Base-by-base conservation (phyloP, 2,797 vertebrate genomes). In the Sebastes flavidus region DNA sequence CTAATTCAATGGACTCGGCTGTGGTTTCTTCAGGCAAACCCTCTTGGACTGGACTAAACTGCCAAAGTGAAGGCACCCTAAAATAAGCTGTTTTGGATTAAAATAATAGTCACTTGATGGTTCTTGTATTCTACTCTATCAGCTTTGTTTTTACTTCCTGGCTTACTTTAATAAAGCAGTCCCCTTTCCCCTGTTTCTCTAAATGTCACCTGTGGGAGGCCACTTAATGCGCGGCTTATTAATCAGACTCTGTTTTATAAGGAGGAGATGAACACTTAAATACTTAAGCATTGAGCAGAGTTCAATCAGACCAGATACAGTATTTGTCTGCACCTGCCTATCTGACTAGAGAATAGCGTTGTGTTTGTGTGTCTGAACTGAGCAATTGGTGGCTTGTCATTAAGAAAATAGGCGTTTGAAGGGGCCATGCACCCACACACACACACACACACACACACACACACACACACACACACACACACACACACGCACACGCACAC, bases 181-280 rank as follows among this genome's bases (percentile, higher is more conserved):
- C 25, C 58, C 46, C 65, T 59, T 75, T 22, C 82, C 81, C 65
- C 30, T 72, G 69, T 74, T 79, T 83, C 72, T 78, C 14, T 77
- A 85, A 87, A 82, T 82, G 78, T 56, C 88, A 85, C 88, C 91
- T 86, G 86, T 87, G 84, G 90, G 92, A 89, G 76, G 70, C 88
- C 86, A 83, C 87, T 89, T 91, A 86, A 82, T 83, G 81, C 70
- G 60, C 36, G 11, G 71, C 82, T 89, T 87, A 81, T 91, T 90
- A 91, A 91, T 88, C 83, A 89, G 80, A 78, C 78, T 70, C 14
- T 72, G 66, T 89, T 91, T 91, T 89, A 84, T 82, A 87, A 89
- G 81, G 77, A 78, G 87, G 84, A 86, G 83, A 78, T 80, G 56
- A 90, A 84, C 81, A 81, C 88, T 90, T 91, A 73, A 86, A 80